Conservation (phyloP, 2,888 invertebrate species). For the Empis stercorea region DNA sequence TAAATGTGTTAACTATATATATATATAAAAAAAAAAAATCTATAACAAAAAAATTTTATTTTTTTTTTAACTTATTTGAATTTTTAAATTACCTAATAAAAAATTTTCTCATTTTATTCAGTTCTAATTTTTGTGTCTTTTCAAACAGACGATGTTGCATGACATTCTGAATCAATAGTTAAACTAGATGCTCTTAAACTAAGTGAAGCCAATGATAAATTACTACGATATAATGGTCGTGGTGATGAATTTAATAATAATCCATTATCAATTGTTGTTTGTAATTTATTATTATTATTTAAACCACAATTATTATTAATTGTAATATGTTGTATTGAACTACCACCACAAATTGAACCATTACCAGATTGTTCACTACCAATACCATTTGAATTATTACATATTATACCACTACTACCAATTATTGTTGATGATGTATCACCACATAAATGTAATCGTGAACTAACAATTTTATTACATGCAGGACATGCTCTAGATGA, state of each 20-base stretch:
- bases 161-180: slow-evolving; percentile 37
- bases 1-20: too few species aligned
- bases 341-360: not conserved
- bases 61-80: too few species aligned
- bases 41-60: too few species aligned
- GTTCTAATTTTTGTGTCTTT: too few species aligned
- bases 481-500: slow-evolving; percentile 55
- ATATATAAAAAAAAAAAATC: too few species aligned
- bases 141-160: slow-evolving; percentile 43
- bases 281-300: not conserved
- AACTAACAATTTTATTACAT: slow-evolving; percentile 53
- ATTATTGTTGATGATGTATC: slow-evolving; percentile 9
- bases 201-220: slow-evolving; percentile 33
- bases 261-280: slow-evolving; percentile 18
- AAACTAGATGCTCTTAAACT: slow-evolving; percentile 34
- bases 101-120: too few species aligned
- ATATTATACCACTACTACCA: slow-evolving; percentile 8
- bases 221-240: slow-evolving; percentile 28
- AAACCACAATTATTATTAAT: not conserved
- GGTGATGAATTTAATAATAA: slow-evolving; percentile 23
- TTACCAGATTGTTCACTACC: slow-evolving; percentile 11
- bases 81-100: too few species aligned
- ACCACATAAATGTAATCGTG: slow-evolving; percentile 45
- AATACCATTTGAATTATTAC: not conserved
- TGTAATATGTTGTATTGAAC: not conserved